Evolutionary conservation across 2,888 invertebrate genomes (phyloP), one percentile per base, ranked within the genome.

Genomic region (Hydriomena furcata): DNA sequence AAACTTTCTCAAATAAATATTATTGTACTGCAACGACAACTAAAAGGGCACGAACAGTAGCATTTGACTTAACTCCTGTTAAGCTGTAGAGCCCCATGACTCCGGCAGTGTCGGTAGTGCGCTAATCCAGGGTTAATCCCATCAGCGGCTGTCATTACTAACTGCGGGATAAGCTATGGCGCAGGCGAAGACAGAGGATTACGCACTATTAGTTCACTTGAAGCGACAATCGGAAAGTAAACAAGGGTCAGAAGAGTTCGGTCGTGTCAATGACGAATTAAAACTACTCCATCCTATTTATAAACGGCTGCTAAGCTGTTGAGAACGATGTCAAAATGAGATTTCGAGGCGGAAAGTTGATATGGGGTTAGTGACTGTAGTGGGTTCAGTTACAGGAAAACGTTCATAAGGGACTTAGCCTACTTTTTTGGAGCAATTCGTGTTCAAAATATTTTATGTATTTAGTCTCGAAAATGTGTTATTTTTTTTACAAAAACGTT

Each of bases 11-110:
- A 25, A 34, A 42, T 25, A 17, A 32, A 42, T 28, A 20, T 2
- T 3, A 35, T 28, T 45, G 24, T 28, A 52, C 30, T 30, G 49
- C 30, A 24, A 36, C 20, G 48, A 49, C 34, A 41, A 44, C 24
- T 25, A 8, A 43, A 47, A 54, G 59, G 53, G 54, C 52, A 56
- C 54, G 54, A 54, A 42, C 54, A 32, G 43, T 31, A 41, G 45
- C 40, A 32, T 55, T 51, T 28, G 51, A 53, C 25, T 55, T 57
- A 52, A 45, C 42, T 30, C 34, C 36, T 24, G 55, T 36, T 64
- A 57, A 61, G 58, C 60, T 55, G 7, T 8, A 32, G 6, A 24
- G 40, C 32, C 12, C 35, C 21, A 17, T 36, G 30, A 41, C 45
- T 30, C 36, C 27, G 41, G 41, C 36, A 10, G 45, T 8, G 31